phyloP scores from a whole-genome alignment of 2,797 vertebrate species.

The Echiichthys vipera region DNA sequence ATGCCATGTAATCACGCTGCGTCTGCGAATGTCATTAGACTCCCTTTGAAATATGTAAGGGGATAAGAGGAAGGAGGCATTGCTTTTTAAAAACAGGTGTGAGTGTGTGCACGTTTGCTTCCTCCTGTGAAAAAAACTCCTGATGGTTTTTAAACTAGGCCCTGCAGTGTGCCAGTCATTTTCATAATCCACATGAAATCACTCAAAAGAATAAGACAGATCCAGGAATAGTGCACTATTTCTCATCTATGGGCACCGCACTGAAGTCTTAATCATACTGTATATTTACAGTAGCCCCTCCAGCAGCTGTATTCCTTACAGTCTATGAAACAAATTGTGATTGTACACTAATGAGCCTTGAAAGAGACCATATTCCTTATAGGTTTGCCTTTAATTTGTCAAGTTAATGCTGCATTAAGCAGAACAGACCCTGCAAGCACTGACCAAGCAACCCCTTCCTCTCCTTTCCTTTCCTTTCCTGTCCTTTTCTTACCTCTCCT shows the following conservation, averaged over 20 bases:
- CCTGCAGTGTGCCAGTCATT: neutral
- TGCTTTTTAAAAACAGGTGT: conserved; percentile 63
- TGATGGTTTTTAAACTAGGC: conserved; percentile 14
- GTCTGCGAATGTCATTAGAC: conserved; percentile 71
- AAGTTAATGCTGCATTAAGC: conserved; percentile 58
- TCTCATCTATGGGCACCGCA: conserved; percentile 11
- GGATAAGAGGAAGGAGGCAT: conserved; percentile 32
- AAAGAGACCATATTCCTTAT: conserved; percentile 42
- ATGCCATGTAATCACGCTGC: conserved; percentile 66
- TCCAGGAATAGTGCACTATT: conserved; percentile 19
- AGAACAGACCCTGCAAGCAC: conserved; percentile 27
- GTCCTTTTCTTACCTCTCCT: neutral
- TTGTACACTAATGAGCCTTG: conserved; percentile 61
- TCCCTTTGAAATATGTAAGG: conserved; percentile 59
- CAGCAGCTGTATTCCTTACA: conserved; percentile 23
- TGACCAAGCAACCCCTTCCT: conserved; percentile 22
- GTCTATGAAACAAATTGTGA: conserved; percentile 44
- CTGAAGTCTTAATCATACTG: conserved; percentile 44
- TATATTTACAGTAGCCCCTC: conserved; percentile 37
- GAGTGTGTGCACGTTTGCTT: conserved; percentile 52
- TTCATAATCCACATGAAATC: conserved; percentile 34
- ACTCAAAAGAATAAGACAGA: conserved; percentile 16
- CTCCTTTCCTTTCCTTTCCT: neutral
- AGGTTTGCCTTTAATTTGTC: conserved; percentile 64
- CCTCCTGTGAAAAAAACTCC: neutral